These are phyloP conservation scores for Scolopax mira DNA, from an alignment of 2,113 vertebrate genomes.

Conservation along the genomic window DNA sequence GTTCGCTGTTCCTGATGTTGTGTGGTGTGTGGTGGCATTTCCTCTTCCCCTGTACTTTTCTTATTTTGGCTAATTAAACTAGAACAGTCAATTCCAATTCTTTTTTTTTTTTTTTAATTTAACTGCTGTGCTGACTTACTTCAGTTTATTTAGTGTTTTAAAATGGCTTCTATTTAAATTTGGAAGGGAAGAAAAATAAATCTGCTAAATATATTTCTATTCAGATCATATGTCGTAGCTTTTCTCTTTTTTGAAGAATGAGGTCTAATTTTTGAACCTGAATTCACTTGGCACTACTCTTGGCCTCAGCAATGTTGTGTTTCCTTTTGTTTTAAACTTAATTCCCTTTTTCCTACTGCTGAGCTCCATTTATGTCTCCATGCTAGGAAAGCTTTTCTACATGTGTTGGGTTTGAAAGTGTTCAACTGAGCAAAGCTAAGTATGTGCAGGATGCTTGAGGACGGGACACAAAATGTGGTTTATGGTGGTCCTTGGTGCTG, in stretches of 20 bases:
- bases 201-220: conserved; percentile 55
- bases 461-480: neutral
- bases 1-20: neutral
- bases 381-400: neutral
- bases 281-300: conserved; percentile 23
- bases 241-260: conserved; percentile 52
- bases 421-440: neutral
- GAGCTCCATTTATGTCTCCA: neutral
- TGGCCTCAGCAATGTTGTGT: neutral
- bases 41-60: neutral
- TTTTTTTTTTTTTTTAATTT: neutral
- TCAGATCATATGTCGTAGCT: conserved; percentile 48
- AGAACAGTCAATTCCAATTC: neutral
- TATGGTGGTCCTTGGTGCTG: neutral
- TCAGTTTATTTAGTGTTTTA: conserved; percentile 20
- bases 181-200: conserved; percentile 52
- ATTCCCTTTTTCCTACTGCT: conserved; percentile 41
- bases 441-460: neutral
- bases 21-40: neutral
- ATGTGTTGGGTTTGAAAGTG: neutral
- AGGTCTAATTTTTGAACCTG: conserved; percentile 61
- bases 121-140: neutral
- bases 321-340: conserved; percentile 61
- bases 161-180: conserved; percentile 51
- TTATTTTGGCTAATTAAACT: conserved; percentile 28